Conservation (phyloP, 2,797 vertebrate genomes). For the Gymnodraco acuticeps region DNA sequence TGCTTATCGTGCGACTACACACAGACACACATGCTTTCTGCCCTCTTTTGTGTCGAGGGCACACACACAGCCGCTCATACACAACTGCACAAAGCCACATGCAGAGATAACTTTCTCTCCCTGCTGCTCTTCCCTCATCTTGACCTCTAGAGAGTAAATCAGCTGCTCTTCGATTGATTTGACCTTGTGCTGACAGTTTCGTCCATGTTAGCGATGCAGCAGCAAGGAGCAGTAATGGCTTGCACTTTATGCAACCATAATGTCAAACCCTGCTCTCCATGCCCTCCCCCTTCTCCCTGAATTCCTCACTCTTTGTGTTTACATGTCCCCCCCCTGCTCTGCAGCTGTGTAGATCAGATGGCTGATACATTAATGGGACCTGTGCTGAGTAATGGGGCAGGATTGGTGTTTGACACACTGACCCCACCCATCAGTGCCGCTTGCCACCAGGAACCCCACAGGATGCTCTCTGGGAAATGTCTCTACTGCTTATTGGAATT, state of each 20-base stretch:
- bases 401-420: constrained; percentile 76
- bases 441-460: constrained; percentile 69
- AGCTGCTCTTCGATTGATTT: constrained; percentile 64
- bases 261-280: constrained; percentile 39
- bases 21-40: constrained; percentile 38
- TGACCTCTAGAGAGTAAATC: constrained; percentile 52
- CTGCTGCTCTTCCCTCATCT: constrained; percentile 16
- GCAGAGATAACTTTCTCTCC: constrained; percentile 30
- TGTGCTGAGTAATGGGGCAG: constrained; percentile 80
- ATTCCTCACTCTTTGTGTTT: constrained; percentile 56
- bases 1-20: constrained; percentile 65
- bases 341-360: constrained; percentile 77
- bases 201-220: constrained; percentile 19
- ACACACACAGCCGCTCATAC: constrained; percentile 4
- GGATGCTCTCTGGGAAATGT: constrained; percentile 83
- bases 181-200: constrained; percentile 59
- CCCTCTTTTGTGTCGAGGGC: constrained; percentile 28
- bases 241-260: constrained; percentile 40
- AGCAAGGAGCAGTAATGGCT: constrained; percentile 25
- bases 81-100: constrained; percentile 1
- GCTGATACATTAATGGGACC: constrained; percentile 77
- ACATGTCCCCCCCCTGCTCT: constrained; percentile 43
- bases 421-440: constrained; percentile 75
- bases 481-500: constrained; percentile 81
- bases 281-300: constrained; percentile 26